Evolutionary conservation across 2,888 invertebrate species (phyloP), one percentile per base, ranked within the genome.

Genomic region (Blera fallax): DNA sequence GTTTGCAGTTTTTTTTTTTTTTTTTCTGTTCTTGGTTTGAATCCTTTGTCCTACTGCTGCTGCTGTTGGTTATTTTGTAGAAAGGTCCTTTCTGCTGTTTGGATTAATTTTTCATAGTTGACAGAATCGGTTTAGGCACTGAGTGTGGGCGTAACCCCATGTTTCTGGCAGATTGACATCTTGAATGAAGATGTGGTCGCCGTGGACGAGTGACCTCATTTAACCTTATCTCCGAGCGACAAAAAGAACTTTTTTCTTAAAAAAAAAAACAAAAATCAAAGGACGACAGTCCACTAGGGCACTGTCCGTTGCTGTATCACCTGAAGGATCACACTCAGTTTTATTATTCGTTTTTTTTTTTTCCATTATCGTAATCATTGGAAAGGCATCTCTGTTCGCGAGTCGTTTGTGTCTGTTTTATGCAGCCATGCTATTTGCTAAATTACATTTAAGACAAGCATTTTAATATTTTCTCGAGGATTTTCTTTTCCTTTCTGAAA

Each of bases 41-140:
- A 56, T 74, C 48, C 62, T 74, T 76, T 69, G 73, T 65, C 48
- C 72, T 79, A 48, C 34, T 65, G 34, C 62, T 70, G 62, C 54
- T 70, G 62, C 32, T 78, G 52, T 54, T 76, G 54, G 54, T 67
- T 81, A 48, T 76, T 81, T 54, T 74, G 32, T 2, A 52, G 34
- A 54, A 34, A 45, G 40, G 16, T 50, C 48, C 32, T 43, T 67
- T 40, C 62, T 64, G 60, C 40, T 78, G 60, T 52, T 67, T 54
- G 73, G 58, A 80, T 62, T 67, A 67, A 80, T 80, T 80, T 73
- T 45, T 74, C 67, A 65, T 80, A 80, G 80, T 67, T 67, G 80
- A 73, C 73, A 52, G 73, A 60, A 60, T 74, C 69, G 67, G 80
- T 58, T 73, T 52, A 50, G 72, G 29, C 72, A 52, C 54, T 29